Evolutionary conservation across 1,140 invertebrate species (phyloP).

Genomic region (Nasonia giraulti): DNA sequence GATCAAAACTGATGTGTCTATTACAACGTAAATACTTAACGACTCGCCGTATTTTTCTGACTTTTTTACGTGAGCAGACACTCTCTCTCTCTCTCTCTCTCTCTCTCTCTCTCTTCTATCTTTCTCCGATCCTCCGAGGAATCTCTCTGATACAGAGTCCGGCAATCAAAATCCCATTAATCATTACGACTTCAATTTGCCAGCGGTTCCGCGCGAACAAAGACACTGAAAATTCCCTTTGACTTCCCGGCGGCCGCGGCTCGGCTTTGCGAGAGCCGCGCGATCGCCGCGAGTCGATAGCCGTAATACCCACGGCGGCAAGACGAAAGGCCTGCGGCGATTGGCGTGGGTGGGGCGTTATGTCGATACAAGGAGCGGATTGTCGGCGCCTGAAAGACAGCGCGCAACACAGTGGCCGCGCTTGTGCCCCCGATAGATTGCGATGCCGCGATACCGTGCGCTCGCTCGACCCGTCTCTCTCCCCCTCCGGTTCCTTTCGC

Average conservation of each 20-base stretch:
- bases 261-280: not conserved
- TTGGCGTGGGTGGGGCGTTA: slow-evolving; percentile 64
- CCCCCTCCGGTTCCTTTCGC: slow-evolving; percentile 8
- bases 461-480: slow-evolving; percentile 24
- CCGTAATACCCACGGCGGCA: slow-evolving; percentile 54
- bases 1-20: slow-evolving; percentile 73
- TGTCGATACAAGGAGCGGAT: slow-evolving; percentile 72
- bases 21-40: slow-evolving; percentile 69
- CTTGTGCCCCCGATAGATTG: slow-evolving; percentile 71
- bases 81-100: not conserved
- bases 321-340: slow-evolving; percentile 60
- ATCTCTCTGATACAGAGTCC: slow-evolving; percentile 38
- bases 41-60: slow-evolving; percentile 50
- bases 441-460: slow-evolving; percentile 68
- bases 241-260: slow-evolving; percentile 16
- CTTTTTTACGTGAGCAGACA: slow-evolving; percentile 45
- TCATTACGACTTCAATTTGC: slow-evolving; percentile 53
- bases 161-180: slow-evolving; percentile 52
- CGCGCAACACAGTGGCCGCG: slow-evolving; percentile 64
- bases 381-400: slow-evolving; percentile 62
- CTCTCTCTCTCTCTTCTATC: not conserved
- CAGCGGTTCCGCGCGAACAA: slow-evolving; percentile 30
- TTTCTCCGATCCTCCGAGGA: slow-evolving; percentile 7
- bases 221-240: slow-evolving; percentile 20
- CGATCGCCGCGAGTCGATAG: slow-evolving; percentile 31